These are phyloP conservation scores for Meghimatium bilineatum DNA, from an alignment of 2,888 invertebrate species.

Conservation along the genomic window DNA sequence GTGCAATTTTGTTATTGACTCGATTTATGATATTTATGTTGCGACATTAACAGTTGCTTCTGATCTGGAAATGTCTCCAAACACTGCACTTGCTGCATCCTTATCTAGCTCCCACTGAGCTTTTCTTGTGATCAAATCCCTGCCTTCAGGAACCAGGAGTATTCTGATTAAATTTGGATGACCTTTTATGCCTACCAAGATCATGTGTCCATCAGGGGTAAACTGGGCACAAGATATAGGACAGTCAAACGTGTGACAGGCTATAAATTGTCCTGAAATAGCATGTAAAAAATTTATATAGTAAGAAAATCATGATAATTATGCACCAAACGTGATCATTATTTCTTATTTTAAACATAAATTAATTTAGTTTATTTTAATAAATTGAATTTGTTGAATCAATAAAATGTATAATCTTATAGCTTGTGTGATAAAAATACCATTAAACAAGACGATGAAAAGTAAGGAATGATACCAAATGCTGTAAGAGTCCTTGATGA, in stretches of 20 bases:
- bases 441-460: too few relatives aligned
- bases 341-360: too few relatives aligned
- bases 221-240: conserved; percentile 36
- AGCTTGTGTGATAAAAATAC: too few relatives aligned
- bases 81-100: conserved; percentile 13
- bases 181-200: conserved; percentile 31
- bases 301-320: neutral
- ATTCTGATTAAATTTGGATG: conserved; percentile 26
- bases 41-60: conserved; percentile 11
- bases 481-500: too few relatives aligned
- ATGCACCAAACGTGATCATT: too few relatives aligned
- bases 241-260: conserved; percentile 45
- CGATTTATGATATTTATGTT: neutral
- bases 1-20: too few relatives aligned
- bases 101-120: conserved; percentile 29
- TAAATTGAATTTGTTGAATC: too few relatives aligned
- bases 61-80: conserved; percentile 17
- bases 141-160: conserved; percentile 28
- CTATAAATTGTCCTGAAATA: conserved; percentile 35
- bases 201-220: conserved; percentile 26
- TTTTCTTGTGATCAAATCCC: neutral
- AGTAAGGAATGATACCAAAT: too few relatives aligned
- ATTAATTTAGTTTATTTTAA: too few relatives aligned
- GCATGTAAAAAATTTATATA: neutral
- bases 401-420: too few relatives aligned